phyloP scores from a whole-genome alignment of 2,888 invertebrate genomes.

The Athrips mouffetella region DNA sequence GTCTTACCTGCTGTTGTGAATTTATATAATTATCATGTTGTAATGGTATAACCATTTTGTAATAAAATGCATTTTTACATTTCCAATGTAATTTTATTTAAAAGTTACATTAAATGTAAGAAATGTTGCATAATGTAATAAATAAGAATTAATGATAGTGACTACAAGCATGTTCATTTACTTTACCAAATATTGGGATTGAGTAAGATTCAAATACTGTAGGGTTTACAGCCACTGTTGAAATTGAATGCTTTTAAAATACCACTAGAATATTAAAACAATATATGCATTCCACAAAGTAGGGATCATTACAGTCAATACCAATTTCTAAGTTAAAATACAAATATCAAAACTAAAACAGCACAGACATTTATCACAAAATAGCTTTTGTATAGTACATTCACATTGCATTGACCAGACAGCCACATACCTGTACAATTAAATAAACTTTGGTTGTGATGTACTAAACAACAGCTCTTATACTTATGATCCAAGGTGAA shows the following conservation, averaged over 20 bases:
- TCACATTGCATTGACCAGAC: too few species aligned
- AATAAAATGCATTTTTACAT: slow-evolving; percentile 2
- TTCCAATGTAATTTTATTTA: slow-evolving; percentile 26
- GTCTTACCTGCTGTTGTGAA: slow-evolving; percentile 11
- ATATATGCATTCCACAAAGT: not conserved
- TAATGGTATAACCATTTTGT: slow-evolving; percentile 2
- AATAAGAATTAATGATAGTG: slow-evolving; percentile 37
- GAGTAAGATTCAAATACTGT: slow-evolving; percentile 32
- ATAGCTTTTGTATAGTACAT: slow-evolving; percentile 18
- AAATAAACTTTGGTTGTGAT: not conserved
- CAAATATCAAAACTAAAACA: slow-evolving; percentile 11
- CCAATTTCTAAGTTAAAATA: not conserved
- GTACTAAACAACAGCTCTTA: slow-evolving; percentile 20
- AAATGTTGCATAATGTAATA: slow-evolving; percentile 29
- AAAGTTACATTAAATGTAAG: slow-evolving; percentile 22
- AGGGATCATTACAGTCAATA: not conserved
- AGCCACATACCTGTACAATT: too few species aligned
- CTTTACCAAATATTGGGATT: slow-evolving; percentile 17
- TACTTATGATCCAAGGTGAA: too few species aligned
- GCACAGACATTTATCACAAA: slow-evolving; percentile 17
- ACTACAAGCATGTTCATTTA: slow-evolving; percentile 32
- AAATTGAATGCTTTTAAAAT: slow-evolving; percentile 1
- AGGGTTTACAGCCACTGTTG: slow-evolving; percentile 7
- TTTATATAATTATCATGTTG: not conserved
- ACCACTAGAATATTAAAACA: not conserved